Conservation (phyloP, 2,888 invertebrate genomes). For the Candidula unifasciata region DNA sequence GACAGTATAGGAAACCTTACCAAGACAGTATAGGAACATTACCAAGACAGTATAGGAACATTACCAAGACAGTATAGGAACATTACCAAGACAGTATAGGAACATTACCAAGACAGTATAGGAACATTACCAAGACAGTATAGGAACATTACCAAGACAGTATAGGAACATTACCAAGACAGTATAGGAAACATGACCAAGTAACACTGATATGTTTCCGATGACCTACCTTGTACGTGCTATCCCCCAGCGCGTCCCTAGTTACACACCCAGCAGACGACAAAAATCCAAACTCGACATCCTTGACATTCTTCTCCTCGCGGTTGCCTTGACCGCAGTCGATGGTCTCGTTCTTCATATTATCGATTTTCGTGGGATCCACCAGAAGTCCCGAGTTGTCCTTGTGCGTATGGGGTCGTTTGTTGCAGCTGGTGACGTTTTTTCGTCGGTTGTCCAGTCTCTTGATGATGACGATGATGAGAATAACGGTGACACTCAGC, state of each 20-base stretch:
- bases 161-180: neutral
- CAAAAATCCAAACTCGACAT: constrained; percentile 35
- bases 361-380: constrained; percentile 53
- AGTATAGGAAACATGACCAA: too few species aligned
- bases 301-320: constrained; percentile 37
- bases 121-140: too few species aligned
- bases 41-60: too few species aligned
- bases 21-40: too few species aligned
- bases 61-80: too few species aligned
- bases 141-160: neutral
- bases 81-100: too few species aligned
- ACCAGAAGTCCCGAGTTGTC: constrained; percentile 46
- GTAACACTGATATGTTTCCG: too few species aligned
- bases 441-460: constrained; percentile 61
- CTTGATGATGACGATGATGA: constrained; percentile 69
- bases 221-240: constrained; percentile 14
- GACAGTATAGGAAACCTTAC: too few species aligned
- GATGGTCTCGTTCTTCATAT: constrained; percentile 40
- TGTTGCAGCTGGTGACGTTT: neutral
- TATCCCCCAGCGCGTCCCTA: neutral
- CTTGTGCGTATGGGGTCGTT: constrained; percentile 21
- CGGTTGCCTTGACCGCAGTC: constrained; percentile 9
- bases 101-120: too few species aligned
- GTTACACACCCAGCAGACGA: constrained; percentile 19
- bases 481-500: constrained; percentile 67